Evolutionary conservation across 2,113 vertebrate species (phyloP).

Genomic region (Paradisaea rubra): DNA sequence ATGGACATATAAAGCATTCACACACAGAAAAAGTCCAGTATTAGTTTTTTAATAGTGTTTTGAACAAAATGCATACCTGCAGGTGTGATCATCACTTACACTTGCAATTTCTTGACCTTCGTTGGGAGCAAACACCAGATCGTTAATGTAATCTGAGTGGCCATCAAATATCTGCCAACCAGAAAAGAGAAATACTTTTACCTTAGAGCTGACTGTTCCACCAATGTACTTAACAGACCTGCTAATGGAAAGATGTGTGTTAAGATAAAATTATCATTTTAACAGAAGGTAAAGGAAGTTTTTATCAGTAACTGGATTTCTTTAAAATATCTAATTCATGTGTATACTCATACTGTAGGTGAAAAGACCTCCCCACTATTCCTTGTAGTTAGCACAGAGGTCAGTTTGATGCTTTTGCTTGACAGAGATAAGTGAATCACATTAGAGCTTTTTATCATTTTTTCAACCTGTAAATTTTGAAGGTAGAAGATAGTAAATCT

Average conservation of each 20-base stretch:
- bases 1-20: neutral
- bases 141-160: conserved; percentile 92
- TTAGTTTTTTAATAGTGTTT: neutral
- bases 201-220: neutral
- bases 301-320: neutral
- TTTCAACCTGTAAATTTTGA: neutral
- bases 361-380: neutral
- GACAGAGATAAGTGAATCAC: neutral
- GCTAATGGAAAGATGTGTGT: neutral
- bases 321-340: neutral
- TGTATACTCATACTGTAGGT: neutral
- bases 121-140: conserved; percentile 88
- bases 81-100: conserved; percentile 96
- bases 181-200: conserved; percentile 9
- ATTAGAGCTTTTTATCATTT: neutral
- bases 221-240: neutral
- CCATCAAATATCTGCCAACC: conserved; percentile 83
- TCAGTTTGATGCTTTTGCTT: neutral
- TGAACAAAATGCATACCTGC: conserved; percentile 80
- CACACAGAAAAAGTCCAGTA: neutral
- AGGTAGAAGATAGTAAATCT: neutral
- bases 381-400: neutral
- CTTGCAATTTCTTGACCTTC: conserved; percentile 93
- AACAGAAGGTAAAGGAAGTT: neutral
- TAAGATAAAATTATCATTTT: neutral